Evolutionary conservation across 1,140 invertebrate species (phyloP).

Genomic region (Drosophila takahashii): DNA sequence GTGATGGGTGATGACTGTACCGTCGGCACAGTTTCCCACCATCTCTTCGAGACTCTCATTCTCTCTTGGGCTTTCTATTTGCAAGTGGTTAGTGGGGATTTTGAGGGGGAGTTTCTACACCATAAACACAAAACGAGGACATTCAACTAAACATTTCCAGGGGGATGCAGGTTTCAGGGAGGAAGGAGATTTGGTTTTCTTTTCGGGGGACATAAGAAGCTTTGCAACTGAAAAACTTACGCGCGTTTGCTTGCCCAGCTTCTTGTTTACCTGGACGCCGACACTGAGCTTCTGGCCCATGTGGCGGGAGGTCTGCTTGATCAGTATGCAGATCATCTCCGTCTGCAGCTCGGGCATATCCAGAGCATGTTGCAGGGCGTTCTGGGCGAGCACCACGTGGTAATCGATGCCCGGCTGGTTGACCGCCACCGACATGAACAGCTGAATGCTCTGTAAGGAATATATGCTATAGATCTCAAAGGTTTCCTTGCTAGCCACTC

Average conservation of each 20-base stretch:
- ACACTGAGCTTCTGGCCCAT: constrained; percentile 90
- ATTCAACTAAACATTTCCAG: constrained; percentile 44
- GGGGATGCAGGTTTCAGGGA: constrained; percentile 9
- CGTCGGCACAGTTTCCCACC: constrained; percentile 10
- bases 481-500: not conserved
- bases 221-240: constrained; percentile 89
- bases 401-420: constrained; percentile 98
- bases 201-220: constrained; percentile 60
- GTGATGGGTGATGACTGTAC: constrained; percentile 9
- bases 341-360: constrained; percentile 95
- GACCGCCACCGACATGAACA: constrained; percentile 97
- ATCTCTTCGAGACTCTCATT: constrained; percentile 4
- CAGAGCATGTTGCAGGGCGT: constrained; percentile 95
- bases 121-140: constrained; percentile 34
- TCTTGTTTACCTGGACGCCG: constrained; percentile 94
- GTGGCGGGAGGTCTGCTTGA: constrained; percentile 96
- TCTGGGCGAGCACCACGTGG: constrained; percentile 97
- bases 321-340: constrained; percentile 95
- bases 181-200: not conserved
- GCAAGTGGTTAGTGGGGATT: constrained; percentile 34
- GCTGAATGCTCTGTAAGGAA: constrained; percentile 91
- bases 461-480: no score
- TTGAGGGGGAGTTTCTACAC: constrained; percentile 10
- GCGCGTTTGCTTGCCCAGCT: constrained; percentile 85
- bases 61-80: constrained; percentile 20